phyloP scores from a whole-genome alignment of 2,888 invertebrate genomes.

The Conchocele bisecta region DNA sequence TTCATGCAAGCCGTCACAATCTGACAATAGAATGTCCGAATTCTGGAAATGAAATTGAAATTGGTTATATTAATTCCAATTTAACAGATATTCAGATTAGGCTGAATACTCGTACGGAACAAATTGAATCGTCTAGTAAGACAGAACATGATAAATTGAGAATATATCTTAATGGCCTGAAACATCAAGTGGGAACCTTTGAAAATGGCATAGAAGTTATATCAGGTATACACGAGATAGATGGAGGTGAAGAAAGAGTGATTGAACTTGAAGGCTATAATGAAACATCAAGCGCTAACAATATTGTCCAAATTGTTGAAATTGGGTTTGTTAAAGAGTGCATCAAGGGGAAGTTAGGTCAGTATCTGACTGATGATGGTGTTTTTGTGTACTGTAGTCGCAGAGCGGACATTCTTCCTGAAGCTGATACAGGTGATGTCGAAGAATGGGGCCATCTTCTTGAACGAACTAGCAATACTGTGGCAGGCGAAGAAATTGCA shows the following conservation, averaged over 20 bases:
- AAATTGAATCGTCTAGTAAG: neutral
- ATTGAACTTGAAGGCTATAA: neutral
- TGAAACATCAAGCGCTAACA: neutral
- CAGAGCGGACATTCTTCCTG: conserved; percentile 47
- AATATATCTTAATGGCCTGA: conserved; percentile 36
- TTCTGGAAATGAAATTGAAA: conserved; percentile 5
- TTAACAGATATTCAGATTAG: conserved; percentile 27
- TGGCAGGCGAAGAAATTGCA: no score
- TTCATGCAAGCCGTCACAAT: conserved; percentile 18
- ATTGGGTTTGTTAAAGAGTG: conserved; percentile 41
- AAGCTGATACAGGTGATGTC: no score
- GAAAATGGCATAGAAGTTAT: neutral
- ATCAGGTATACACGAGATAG: neutral
- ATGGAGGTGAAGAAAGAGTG: neutral
- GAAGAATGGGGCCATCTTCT: no score
- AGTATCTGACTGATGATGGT: conserved; percentile 36
- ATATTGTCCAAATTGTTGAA: conserved; percentile 32
- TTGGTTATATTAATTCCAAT: conserved; percentile 8
- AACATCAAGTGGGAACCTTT: neutral
- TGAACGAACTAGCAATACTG: no score
- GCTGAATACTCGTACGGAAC: conserved; percentile 2
- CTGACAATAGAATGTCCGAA: conserved; percentile 21
- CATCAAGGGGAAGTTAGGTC: conserved; percentile 11
- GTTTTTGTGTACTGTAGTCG: conserved; percentile 39
- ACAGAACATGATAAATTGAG: conserved; percentile 20